Evolutionary conservation across 2,888 invertebrate species (phyloP).

Genomic region (Ophraella communa): DNA sequence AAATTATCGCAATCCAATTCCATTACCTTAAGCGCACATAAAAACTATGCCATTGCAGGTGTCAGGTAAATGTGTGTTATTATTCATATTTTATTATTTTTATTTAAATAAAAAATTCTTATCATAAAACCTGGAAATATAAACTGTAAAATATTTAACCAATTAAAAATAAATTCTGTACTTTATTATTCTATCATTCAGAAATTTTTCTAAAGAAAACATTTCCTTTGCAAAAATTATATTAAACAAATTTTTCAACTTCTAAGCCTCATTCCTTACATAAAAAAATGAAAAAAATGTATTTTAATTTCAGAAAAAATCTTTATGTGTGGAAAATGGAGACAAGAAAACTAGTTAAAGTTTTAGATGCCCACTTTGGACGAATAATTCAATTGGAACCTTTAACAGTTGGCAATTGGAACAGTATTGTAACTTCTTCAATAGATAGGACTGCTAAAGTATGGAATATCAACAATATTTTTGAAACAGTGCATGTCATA

Average conservation of each 20-base stretch:
- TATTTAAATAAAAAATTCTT: too few relatives aligned
- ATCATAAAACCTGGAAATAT: too few relatives aligned
- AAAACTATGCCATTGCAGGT: constrained; percentile 93
- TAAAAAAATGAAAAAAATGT: not conserved
- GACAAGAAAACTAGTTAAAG: constrained; percentile 82
- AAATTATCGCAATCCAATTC: constrained; percentile 90
- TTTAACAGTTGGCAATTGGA: constrained; percentile 87
- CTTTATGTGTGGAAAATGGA: constrained; percentile 93
- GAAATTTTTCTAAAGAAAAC: too few relatives aligned
- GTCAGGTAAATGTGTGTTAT: constrained; percentile 76
- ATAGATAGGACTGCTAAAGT: constrained; percentile 98
- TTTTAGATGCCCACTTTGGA: constrained; percentile 96
- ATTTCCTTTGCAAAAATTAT: too few relatives aligned
- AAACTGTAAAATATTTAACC: too few relatives aligned
- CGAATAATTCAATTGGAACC: constrained; percentile 92
- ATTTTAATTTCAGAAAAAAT: constrained; percentile 67
- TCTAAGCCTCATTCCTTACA: not conserved
- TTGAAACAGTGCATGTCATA: constrained; percentile 95
- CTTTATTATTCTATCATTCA: not conserved
- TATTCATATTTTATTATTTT: too few relatives aligned
- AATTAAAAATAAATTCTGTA: too few relatives aligned
- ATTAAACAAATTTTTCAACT: too few relatives aligned
- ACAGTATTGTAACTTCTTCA: constrained; percentile 94
- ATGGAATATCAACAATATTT: constrained; percentile 99
- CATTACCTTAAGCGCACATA: constrained; percentile 88